Evolutionary conservation across 2,888 invertebrate species (phyloP), one percentile per base, ranked within the genome.

Genomic region (Lamproptera curius): DNA sequence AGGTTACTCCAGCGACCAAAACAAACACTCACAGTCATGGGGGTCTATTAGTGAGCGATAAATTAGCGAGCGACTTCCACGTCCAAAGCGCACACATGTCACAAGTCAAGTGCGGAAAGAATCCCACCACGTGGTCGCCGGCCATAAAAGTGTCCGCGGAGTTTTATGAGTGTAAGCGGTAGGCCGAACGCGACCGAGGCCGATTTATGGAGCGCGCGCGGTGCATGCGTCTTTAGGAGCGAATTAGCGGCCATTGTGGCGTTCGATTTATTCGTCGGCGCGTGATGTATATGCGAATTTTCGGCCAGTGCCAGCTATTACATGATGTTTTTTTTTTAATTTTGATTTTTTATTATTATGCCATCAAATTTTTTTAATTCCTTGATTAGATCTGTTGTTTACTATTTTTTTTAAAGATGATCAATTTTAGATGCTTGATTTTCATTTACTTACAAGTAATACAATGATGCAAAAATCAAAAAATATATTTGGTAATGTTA

Each of bases 231-330:
- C 87, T 87, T 85, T 79, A 79, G 70, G 76, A 79, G 82, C 84
- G 85, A 87, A 87, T 87, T 86, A 86, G 80, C 82, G 84, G 77
- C 84, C 86, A 86, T 84, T 85, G 83, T 83, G 9, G 76, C 71
- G 73, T 73, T 67, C 73, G 78, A 82, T 83, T 86, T 85, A 83
- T 82, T 78, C 68, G 72, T 70, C 67, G 66, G 67, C 54, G 69
- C 72, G 71, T 84, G 84, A 85, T 70, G 67, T 71, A 84, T 85
- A 84, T 84, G 82, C 56, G 80, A 82, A 79, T 75, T 78, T 78
- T 51, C 48, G 46, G 58, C 59, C 62, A 60, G 59, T 57, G 63
- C 59, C n/a, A n/a, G n/a, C 53, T 53, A 61, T 63, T 56, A 60
- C 57, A 51, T 10, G n/a, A 6, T 23, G 4, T 8, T 23, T 23